Conservation (phyloP, 2,797 vertebrate genomes). For the Morelia viridis region DNA sequence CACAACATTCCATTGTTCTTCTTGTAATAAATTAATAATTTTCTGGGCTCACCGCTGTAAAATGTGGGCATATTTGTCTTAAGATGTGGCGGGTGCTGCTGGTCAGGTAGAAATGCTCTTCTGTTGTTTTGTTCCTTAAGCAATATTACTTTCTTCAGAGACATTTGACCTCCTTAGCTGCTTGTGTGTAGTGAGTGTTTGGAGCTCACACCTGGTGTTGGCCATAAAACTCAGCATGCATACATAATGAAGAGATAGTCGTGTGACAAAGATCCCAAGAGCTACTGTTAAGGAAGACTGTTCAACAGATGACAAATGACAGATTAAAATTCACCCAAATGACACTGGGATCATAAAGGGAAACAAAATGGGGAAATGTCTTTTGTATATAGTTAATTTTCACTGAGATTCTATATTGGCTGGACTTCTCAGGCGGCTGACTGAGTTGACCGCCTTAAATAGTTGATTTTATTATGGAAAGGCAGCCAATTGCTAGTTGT, state of each 20-base stretch:
- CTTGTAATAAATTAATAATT: not conserved
- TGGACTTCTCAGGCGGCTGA: not conserved
- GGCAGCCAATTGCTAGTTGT: not conserved
- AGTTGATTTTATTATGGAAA: not conserved
- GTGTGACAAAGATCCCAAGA: slow-evolving; percentile 68
- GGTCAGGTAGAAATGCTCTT: slow-evolving; percentile 58
- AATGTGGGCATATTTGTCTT: slow-evolving; percentile 30
- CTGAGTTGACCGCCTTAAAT: too few species aligned
- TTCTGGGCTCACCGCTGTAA: slow-evolving; percentile 3
- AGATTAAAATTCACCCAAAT: slow-evolving; percentile 62
- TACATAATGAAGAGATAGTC: slow-evolving; percentile 78
- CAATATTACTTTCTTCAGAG: slow-evolving; percentile 56
- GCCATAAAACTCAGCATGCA: slow-evolving; percentile 73
- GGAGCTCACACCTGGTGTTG: slow-evolving; percentile 71
- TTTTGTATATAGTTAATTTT: slow-evolving; percentile 30
- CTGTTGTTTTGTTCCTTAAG: slow-evolving; percentile 58
- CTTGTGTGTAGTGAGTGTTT: slow-evolving; percentile 60
- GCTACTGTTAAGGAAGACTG: slow-evolving; percentile 55
- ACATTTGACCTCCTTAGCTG: slow-evolving; percentile 65
- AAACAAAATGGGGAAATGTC: slow-evolving; percentile 62
- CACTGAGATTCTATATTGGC: slow-evolving; percentile 6
- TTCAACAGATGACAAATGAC: slow-evolving; percentile 54
- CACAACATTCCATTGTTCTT: slow-evolving; percentile 4
- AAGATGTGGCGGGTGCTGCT: not conserved
- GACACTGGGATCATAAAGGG: slow-evolving; percentile 55